phyloP scores from a whole-genome alignment of 2,113 vertebrate species.

The Eonycteris spelaea region DNA sequence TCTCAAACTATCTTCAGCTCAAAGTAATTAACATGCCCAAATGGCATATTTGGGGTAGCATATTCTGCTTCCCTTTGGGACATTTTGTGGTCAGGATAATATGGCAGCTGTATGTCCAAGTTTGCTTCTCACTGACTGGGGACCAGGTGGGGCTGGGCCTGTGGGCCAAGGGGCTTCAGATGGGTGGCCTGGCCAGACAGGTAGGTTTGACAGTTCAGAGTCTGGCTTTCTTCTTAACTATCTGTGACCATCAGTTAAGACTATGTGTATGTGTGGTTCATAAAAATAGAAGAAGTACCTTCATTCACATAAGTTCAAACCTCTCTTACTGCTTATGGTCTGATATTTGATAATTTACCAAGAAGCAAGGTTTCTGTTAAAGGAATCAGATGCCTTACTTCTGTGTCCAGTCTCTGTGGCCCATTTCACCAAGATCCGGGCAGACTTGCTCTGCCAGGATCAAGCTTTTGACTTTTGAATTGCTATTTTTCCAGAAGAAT shows the following conservation, averaged over 20 bases:
- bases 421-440: not conserved
- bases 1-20: not conserved
- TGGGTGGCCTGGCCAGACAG: not conserved
- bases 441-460: not conserved
- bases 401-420: not conserved
- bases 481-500: not conserved
- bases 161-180: not conserved
- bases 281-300: not conserved
- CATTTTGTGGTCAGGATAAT: not conserved
- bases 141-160: rapidly evolving
- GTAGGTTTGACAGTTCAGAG: not conserved
- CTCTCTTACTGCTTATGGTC: not conserved
- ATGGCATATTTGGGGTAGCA: not conserved
- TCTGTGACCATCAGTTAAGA: not conserved
- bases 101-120: not conserved
- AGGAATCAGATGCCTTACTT: not conserved
- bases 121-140: not conserved
- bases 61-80: not conserved
- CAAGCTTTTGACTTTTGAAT: constrained; percentile 23
- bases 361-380: not conserved
- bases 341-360: not conserved
- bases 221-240: not conserved
- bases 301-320: not conserved
- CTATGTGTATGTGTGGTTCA: not conserved
- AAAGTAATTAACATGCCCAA: not conserved